Base-by-base conservation (phyloP, 1,140 invertebrate genomes). In the Rhysida immarginata region DNA sequence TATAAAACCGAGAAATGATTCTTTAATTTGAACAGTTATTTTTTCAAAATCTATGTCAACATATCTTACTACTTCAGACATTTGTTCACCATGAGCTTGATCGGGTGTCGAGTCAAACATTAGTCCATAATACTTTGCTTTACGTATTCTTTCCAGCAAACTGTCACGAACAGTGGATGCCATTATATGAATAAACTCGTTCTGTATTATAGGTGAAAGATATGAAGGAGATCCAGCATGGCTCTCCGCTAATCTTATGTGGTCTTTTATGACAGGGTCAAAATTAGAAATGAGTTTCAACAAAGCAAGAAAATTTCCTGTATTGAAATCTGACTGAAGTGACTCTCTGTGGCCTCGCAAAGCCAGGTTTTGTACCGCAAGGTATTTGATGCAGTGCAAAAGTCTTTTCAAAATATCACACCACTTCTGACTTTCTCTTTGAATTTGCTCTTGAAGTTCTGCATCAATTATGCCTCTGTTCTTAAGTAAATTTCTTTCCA, bases 1-100 rank as follows among this genome's bases (percentile, higher is more conserved):
- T 16, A 55, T 53, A 16, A 63, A 46, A 21, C 58, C 27, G 14
- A 57, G 58, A 21, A 60, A 55, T 14, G 57, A 63, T 58, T 54
- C 62, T 58, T 20, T 58, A 59, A 18, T 59, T 59, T 14, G 45
- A 59, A 59, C 45, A 21, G 50, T 55, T 54, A 56, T 57, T 20
- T 11, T 57, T 35, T 21, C 27, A 57, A 57, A 57, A 52, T 52
- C 50, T 35, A 52, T 5, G 5, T 52, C 24, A 5, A 52, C 50
- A 52, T 26, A 52, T 25, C 5, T 26, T 11, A 52, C 26, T 18
- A 52, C 50, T 35, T 35, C 29, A 8, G 5, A 35, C 29, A 35
- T n/a, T n/a, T n/a, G n/a, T n/a, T n/a, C n/a, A 13, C 46, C 8
- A 21, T 49, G 46, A 13, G n/a, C 46, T 54, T 44, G 18, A 54